A percentile compares a stretch with the other conserved stretches of the same genome.
phyloP scores from a whole-genome alignment of 2,113 vertebrate genomes.

The Hippocampus comes region DNA sequence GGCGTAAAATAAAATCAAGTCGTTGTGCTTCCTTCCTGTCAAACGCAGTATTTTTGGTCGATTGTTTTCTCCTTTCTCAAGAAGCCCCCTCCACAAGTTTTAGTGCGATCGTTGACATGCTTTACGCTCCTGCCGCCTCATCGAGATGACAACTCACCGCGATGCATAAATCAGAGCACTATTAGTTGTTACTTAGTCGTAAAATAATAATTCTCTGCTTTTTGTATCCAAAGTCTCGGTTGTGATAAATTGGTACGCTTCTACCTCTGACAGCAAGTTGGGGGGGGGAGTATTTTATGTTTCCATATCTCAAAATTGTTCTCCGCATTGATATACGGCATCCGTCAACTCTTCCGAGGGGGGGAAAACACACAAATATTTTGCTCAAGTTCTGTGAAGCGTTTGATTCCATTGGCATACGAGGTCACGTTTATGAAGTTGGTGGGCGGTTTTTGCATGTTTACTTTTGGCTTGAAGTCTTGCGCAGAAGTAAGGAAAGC shows the following conservation, averaged over 20 bases:
- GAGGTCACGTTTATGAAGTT: constrained; percentile 3
- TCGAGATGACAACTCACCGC: constrained; percentile 3
- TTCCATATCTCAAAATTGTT: not conserved
- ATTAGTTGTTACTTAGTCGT: not conserved
- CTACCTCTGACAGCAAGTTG: not conserved
- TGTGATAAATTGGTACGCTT: constrained; percentile 3
- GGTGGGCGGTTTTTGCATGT: not conserved
- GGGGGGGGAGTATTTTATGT: not conserved
- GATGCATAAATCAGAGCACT: not conserved
- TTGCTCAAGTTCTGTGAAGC: not conserved
- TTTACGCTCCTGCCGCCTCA: not conserved
- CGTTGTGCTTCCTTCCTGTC: not conserved
- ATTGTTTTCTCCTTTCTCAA: not conserved
- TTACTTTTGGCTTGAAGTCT: constrained; percentile 18
- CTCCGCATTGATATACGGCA: not conserved
- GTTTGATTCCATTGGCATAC: not conserved
- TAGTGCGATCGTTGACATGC: not conserved
- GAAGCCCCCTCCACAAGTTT: not conserved
- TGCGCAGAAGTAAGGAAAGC: constrained; percentile 28
- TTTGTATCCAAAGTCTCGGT: not conserved
- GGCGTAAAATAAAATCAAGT: not conserved
- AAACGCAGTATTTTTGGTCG: not conserved
- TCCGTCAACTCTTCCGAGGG: not conserved
- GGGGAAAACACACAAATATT: not conserved
- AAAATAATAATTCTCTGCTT: not conserved